A percentile compares a stretch with the other conserved stretches of the same genome.
Evolutionary conservation across 2,888 invertebrate species (phyloP).

Genomic region (Drosophila quinaria): DNA sequence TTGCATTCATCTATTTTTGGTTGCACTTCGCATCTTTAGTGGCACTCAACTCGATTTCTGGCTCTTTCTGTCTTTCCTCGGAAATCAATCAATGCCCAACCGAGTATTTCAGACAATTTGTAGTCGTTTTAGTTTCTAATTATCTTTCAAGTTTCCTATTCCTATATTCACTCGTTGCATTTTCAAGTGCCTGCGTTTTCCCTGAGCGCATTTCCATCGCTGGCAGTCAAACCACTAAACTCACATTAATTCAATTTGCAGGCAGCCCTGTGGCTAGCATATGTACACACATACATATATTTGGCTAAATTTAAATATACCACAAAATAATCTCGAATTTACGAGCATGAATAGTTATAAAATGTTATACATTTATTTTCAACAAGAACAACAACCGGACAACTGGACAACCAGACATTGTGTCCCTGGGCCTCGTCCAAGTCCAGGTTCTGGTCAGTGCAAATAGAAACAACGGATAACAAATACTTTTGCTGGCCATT

Average conservation of each 20-base stretch:
- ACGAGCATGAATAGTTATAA: slow-evolving; percentile 74
- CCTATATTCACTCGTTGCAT: background rate
- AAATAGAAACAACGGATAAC: slow-evolving; percentile 35
- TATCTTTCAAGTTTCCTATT: slow-evolving; percentile 69
- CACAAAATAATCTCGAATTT: slow-evolving; percentile 76
- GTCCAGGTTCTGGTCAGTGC: slow-evolving; percentile 26
- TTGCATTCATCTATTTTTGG: slow-evolving; percentile 63
- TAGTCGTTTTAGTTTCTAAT: slow-evolving; percentile 77
- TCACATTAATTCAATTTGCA: slow-evolving; percentile 31
- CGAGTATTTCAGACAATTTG: slow-evolving; percentile 66
- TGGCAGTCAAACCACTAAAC: slow-evolving; percentile 38
- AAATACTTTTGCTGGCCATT: slow-evolving; percentile 42
- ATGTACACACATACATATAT: background rate
- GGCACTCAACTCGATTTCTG: slow-evolving; percentile 42
- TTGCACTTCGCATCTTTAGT: slow-evolving; percentile 55
- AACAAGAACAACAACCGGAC: slow-evolving; percentile 51
- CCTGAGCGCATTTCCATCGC: background rate
- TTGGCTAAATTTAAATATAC: slow-evolving; percentile 66
- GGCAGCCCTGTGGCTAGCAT: background rate
- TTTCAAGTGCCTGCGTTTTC: slow-evolving; percentile 58
- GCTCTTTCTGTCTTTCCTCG: slow-evolving; percentile 61
- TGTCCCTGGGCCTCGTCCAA: slow-evolving; percentile 3
- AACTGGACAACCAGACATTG: slow-evolving; percentile 3
- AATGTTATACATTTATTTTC: slow-evolving; percentile 75
- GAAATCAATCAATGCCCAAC: slow-evolving; percentile 77